Evolutionary conservation across 2,888 invertebrate species (phyloP).

Genomic region (Lochmaea crataegi): DNA sequence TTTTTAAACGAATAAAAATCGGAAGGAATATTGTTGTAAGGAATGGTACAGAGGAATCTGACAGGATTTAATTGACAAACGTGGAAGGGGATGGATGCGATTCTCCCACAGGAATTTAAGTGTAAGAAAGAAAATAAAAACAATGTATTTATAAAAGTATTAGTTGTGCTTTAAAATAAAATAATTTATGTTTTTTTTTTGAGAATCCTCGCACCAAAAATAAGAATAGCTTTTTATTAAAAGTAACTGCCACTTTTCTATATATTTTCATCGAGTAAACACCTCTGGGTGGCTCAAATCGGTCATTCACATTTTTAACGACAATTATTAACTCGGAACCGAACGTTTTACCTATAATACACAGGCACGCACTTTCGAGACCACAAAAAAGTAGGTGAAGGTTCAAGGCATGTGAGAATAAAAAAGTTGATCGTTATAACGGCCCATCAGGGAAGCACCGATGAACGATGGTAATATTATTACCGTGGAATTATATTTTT

Average conservation of each 20-base stretch:
- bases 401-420: constrained; percentile 33
- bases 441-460: constrained; percentile 14
- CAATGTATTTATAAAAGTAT: too few species aligned
- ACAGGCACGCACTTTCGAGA: constrained; percentile 9
- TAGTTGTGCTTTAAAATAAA: too few species aligned
- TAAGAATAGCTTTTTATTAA: too few species aligned
- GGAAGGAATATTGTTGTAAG: too few species aligned
- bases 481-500: too few species aligned
- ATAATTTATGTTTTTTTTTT: too few species aligned
- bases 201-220: too few species aligned
- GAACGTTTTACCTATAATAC: constrained; percentile 7
- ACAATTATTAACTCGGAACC: not conserved
- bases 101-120: too few species aligned
- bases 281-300: not conserved
- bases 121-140: too few species aligned
- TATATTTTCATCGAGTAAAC: not conserved
- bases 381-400: constrained; percentile 27
- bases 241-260: not conserved
- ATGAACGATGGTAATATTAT: not conserved
- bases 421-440: constrained; percentile 26
- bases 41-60: too few species aligned
- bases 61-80: too few species aligned
- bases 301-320: constrained; percentile 21
- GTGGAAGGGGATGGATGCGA: too few species aligned
- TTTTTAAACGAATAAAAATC: not conserved